Evolutionary conservation across 2,113 vertebrate genomes (phyloP).

Genomic region (Peromyscus polionotus): DNA sequence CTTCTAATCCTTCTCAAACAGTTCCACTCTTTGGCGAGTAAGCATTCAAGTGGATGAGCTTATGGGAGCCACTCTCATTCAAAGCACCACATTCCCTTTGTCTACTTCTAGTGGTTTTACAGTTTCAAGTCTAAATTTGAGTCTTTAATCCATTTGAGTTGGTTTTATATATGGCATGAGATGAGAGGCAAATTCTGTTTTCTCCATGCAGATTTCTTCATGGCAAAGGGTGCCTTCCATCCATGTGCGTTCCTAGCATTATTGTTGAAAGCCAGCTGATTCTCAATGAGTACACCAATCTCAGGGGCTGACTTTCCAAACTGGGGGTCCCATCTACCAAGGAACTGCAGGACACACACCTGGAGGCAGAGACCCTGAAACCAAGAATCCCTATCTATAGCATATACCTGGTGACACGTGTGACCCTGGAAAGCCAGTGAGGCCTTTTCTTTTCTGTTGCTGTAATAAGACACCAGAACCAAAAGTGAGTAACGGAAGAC

Average conservation of each 20-base stretch:
- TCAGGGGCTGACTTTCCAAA: rapidly evolving
- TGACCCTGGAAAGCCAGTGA: background rate
- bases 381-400: too few relatives aligned
- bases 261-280: background rate
- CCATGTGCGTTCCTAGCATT: background rate
- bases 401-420: too few relatives aligned
- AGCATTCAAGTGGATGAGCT: background rate
- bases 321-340: background rate
- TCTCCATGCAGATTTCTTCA: background rate
- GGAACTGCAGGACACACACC: too few relatives aligned
- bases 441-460: background rate
- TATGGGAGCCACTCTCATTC: background rate
- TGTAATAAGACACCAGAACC: background rate
- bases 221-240: background rate
- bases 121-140: background rate
- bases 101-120: background rate
- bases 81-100: background rate
- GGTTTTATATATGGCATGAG: background rate
- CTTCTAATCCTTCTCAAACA: background rate
- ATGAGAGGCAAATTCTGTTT: background rate
- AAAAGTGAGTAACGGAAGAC: background rate
- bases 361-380: background rate
- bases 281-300: background rate
- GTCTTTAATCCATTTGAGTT: background rate
- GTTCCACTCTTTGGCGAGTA: background rate